Percentiles rank a stretch among this genome's conserved stretches.
phyloP scores from a whole-genome alignment of 2,797 vertebrate genomes.

The Australoheros facetus region DNA sequence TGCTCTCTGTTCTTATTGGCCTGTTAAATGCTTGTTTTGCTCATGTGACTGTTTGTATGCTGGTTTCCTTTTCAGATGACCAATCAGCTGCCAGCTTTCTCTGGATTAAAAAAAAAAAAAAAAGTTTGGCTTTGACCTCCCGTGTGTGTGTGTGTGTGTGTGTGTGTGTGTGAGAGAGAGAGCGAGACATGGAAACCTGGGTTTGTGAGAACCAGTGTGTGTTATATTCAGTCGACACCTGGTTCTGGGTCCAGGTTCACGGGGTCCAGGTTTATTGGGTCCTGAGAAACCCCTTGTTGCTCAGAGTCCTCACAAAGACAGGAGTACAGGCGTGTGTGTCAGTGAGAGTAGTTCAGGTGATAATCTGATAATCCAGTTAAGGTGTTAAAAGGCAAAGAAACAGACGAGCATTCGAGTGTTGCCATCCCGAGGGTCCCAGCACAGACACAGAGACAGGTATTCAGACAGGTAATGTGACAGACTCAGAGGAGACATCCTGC shows the following conservation, averaged over 20 bases:
- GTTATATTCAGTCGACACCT: background rate
- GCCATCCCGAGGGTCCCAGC: background rate
- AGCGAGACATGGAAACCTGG: background rate
- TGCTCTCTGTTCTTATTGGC: conserved; percentile 26
- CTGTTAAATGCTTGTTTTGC: conserved; percentile 35
- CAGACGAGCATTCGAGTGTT: background rate
- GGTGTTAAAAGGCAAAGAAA: conserved; percentile 51
- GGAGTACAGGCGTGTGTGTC: background rate
- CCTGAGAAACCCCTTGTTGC: background rate
- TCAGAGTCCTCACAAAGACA: background rate
- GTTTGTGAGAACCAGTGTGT: background rate
- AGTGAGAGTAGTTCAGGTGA: conserved; percentile 30
- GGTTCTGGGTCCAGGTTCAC: background rate
- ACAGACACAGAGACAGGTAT: background rate
- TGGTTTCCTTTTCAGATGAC: conserved; percentile 32
- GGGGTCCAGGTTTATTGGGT: background rate
- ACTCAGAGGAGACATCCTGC: background rate
- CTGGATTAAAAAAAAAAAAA: conserved; percentile 45
- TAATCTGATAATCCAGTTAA: conserved; percentile 73
- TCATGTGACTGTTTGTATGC: conserved; percentile 51
- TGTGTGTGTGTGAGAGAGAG: background rate
- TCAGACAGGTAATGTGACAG: background rate
- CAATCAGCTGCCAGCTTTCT: conserved; percentile 47
- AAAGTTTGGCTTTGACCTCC: conserved; percentile 30
- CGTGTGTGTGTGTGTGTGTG: conserved; percentile 1